A percentile compares a stretch with the other conserved stretches of the same genome.
phyloP scores from a whole-genome alignment of 1,140 invertebrate species.

The Penaeus japonicus region DNA sequence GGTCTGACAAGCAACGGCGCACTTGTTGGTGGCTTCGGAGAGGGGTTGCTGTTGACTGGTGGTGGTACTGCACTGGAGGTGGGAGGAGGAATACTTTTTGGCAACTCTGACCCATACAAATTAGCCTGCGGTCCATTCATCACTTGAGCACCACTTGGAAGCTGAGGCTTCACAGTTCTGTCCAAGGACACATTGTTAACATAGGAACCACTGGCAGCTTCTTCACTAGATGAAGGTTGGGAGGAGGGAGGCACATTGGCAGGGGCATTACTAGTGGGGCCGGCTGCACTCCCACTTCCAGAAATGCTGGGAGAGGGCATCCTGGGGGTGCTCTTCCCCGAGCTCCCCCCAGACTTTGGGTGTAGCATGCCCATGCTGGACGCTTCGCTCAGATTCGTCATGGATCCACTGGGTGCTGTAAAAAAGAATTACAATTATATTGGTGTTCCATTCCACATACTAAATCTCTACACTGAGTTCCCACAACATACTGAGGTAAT shows the following conservation, averaged over 20 bases:
- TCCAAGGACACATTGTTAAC: neutral
- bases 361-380: neutral
- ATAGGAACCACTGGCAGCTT: neutral
- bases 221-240: conserved; percentile 1
- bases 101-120: neutral
- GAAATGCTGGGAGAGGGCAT: neutral
- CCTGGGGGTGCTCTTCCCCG: neutral
- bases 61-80: no score
- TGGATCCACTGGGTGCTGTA: conserved; percentile 28
- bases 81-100: no score
- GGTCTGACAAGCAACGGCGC: no score
- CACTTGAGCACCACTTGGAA: neutral
- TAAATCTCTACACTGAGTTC: no score
- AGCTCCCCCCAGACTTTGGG: no score
- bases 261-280: neutral
- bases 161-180: conserved; percentile 17
- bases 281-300: neutral
- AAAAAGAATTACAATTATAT: neutral
- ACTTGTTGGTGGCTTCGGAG: no score
- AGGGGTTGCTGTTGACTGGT: no score
- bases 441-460: neutral
- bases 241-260: conserved; percentile 20
- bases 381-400: conserved; percentile 10
- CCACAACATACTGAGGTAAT: no score
- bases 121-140: neutral